These are phyloP conservation scores for Telmatherina bonti DNA, from an alignment of 2,797 vertebrate genomes.

Conservation along the genomic window DNA sequence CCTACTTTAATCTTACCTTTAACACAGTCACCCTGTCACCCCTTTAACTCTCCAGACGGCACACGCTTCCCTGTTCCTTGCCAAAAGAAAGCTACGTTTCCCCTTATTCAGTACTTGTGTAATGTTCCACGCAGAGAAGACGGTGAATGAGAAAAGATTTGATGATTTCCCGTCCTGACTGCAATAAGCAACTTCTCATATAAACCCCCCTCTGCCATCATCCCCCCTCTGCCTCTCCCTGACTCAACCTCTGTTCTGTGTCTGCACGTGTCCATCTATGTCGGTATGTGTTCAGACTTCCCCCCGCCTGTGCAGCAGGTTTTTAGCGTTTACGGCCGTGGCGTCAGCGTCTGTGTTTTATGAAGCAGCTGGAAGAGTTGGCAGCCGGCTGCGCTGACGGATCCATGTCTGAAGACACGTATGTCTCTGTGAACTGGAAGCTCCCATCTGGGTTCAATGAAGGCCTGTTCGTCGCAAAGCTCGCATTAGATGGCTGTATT, in stretches of 20 bases:
- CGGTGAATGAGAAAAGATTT: constrained; percentile 24
- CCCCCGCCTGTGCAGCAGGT: constrained; percentile 35
- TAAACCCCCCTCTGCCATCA: neutral
- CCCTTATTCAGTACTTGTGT: constrained; percentile 20
- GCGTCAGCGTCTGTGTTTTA: constrained; percentile 72
- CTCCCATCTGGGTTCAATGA: constrained; percentile 66
- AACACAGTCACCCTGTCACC: constrained; percentile 55
- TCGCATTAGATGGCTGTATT: constrained; percentile 47
- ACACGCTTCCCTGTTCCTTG: constrained; percentile 34
- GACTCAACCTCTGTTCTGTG: constrained; percentile 14
- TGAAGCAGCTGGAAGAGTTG: constrained; percentile 63
- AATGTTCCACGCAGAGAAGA: constrained; percentile 21
- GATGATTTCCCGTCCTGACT: constrained; percentile 40
- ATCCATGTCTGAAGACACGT: constrained; percentile 58
- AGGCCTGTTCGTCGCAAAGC: constrained; percentile 43
- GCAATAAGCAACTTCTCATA: constrained; percentile 13
- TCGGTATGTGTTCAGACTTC: constrained; percentile 21
- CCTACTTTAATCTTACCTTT: constrained; percentile 69
- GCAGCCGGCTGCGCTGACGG: constrained; percentile 51
- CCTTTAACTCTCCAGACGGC: constrained; percentile 32
- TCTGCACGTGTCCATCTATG: constrained; percentile 5
- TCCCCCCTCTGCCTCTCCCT: constrained; percentile 4
- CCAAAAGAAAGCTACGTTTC: constrained; percentile 52
- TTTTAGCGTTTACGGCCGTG: constrained; percentile 63
- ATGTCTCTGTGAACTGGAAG: constrained; percentile 34